Evolutionary conservation across 92 coral and sea anemone species (phyloP).

Genomic region (Anthopleura xanthogrammica): DNA sequence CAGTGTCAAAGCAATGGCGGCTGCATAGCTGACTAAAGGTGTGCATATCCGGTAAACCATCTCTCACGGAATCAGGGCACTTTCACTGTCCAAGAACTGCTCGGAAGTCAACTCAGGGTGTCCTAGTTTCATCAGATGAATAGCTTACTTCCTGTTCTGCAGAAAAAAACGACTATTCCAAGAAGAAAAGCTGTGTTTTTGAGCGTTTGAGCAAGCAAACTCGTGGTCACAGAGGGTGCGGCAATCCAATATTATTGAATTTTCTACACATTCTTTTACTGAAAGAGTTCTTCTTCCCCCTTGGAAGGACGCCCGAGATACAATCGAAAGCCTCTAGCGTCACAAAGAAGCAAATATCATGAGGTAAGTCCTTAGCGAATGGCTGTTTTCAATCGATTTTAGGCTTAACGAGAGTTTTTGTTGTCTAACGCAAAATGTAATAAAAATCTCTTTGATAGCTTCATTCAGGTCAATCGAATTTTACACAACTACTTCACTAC

Average conservation of each 20-base stretch:
- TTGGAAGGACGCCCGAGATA: slow-evolving; percentile 19
- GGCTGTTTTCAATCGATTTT: slow-evolving; percentile 1
- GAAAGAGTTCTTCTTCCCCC: slow-evolving; percentile 21
- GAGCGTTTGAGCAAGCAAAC: slow-evolving; percentile 19
- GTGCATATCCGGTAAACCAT: slow-evolving; percentile 69
- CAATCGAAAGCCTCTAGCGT: slow-evolving; percentile 12
- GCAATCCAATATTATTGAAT: slow-evolving; percentile 25
- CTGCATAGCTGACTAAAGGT: slow-evolving; percentile 58
- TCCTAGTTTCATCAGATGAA: slow-evolving; percentile 29
- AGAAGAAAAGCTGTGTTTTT: slow-evolving; percentile 9
- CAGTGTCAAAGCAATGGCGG: slow-evolving; percentile 68
- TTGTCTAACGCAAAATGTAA: not conserved
- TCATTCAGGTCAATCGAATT: slow-evolving; percentile 2
- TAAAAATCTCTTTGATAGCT: slow-evolving; percentile 8
- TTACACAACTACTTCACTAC: not conserved
- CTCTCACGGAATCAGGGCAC: slow-evolving; percentile 42
- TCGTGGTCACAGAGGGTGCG: slow-evolving; percentile 36
- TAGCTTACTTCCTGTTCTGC: slow-evolving; percentile 36
- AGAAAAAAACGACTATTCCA: slow-evolving; percentile 2
- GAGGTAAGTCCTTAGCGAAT: slow-evolving; percentile 17
- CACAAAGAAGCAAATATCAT: slow-evolving; percentile 7
- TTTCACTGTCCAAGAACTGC: slow-evolving; percentile 36
- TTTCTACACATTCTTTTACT: slow-evolving; percentile 34
- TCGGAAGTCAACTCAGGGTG: slow-evolving; percentile 43
- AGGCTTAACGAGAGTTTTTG: slow-evolving; percentile 8